Percentiles rank a stretch among this genome's conserved stretches.
Conservation (phyloP, 2,888 invertebrate species). For the Machimus rusticus region DNA sequence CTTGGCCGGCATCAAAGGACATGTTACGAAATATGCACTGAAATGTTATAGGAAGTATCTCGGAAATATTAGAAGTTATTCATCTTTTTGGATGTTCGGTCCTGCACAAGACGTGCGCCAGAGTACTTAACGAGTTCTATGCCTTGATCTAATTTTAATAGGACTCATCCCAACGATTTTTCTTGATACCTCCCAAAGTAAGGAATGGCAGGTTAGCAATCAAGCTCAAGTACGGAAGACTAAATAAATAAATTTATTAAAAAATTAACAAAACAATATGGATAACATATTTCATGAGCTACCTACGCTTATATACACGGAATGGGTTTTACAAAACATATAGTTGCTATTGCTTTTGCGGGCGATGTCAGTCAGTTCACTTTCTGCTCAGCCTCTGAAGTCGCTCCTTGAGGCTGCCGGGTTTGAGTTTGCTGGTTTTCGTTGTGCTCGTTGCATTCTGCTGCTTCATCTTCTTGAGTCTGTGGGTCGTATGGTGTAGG, state of each 20-base stretch:
- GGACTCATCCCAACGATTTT: not conserved
- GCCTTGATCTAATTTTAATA: not conserved
- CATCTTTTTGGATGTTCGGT: not conserved
- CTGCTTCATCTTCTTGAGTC: slow-evolving; percentile 59
- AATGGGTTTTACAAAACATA: slow-evolving; percentile 16
- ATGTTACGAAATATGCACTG: not conserved
- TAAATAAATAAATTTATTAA: slow-evolving; percentile 32
- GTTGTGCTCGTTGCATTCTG: slow-evolving; percentile 54
- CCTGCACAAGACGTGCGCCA: not conserved
- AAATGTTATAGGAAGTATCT: not conserved
- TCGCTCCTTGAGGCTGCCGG: slow-evolving; percentile 60
- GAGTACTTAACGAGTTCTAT: not conserved
- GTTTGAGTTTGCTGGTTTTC: slow-evolving; percentile 56
- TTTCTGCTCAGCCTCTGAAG: slow-evolving; percentile 58
- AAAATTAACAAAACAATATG: slow-evolving; percentile 31
- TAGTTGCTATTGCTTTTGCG: not conserved
- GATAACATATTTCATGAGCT: not conserved
- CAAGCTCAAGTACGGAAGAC: not conserved
- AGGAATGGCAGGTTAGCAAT: not conserved
- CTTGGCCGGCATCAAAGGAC: not conserved
- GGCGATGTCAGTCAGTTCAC: slow-evolving; percentile 45
- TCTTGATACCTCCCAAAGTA: not conserved
- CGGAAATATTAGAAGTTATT: not conserved
- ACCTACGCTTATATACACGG: slow-evolving; percentile 3
- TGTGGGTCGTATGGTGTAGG: slow-evolving; percentile 41